Evolutionary conservation across 2,113 vertebrate genomes (phyloP).

Genomic region (Melanostigma gelatinosum): DNA sequence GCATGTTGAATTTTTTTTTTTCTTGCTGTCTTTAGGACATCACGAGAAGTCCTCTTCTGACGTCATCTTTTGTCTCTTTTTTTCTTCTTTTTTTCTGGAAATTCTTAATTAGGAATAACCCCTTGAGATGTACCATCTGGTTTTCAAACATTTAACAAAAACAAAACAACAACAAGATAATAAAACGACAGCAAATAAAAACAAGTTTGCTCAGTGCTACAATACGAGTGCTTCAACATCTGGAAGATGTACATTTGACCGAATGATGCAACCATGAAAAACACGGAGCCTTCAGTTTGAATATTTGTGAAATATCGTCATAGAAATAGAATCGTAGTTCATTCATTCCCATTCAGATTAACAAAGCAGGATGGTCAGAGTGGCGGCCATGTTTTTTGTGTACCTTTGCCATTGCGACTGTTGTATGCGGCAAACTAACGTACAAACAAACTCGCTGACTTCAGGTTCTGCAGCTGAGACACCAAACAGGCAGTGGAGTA

Average conservation of each 20-base stretch:
- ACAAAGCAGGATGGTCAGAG: too few relatives aligned
- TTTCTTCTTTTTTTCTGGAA: too few relatives aligned
- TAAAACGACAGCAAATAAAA: not conserved
- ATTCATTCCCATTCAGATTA: not conserved
- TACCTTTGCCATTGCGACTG: too few relatives aligned
- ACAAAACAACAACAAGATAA: not conserved
- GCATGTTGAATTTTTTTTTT: not conserved
- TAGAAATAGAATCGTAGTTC: too few relatives aligned
- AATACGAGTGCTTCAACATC: not conserved
- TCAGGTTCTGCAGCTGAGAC: too few relatives aligned
- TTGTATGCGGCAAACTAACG: too few relatives aligned
- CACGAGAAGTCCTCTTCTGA: not conserved
- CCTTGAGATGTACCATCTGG: too few relatives aligned
- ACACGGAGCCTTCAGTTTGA: not conserved
- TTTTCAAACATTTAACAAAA: not conserved
- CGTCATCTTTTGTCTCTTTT: too few relatives aligned
- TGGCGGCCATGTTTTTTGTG: too few relatives aligned
- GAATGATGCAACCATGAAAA: not conserved
- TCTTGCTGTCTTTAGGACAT: not conserved
- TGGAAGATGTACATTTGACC: not conserved
- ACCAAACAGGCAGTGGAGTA: too few relatives aligned
- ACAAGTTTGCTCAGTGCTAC: not conserved
- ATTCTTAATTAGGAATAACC: not conserved
- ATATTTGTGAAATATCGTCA: not conserved
- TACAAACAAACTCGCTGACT: too few relatives aligned